Conservation (phyloP, 2,113 vertebrate genomes). For the Psephotus haematonotus region DNA sequence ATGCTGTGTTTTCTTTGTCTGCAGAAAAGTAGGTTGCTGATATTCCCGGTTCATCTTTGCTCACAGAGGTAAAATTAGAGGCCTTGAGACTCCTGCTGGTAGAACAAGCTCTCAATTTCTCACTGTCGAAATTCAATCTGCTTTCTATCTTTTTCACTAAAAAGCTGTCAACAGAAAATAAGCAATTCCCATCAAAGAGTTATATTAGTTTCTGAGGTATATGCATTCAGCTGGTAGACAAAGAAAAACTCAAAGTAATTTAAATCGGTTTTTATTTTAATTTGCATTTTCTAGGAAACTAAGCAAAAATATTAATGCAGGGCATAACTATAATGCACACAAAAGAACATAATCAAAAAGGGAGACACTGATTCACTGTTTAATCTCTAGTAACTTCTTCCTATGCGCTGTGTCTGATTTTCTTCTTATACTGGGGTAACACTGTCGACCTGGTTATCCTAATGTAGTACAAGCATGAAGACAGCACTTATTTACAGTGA, state of each 20-base stretch:
- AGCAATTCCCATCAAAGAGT: constrained; percentile 75
- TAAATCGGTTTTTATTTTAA: constrained; percentile 62
- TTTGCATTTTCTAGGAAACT: constrained; percentile 65
- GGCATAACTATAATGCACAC: background rate
- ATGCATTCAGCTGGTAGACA: constrained; percentile 45
- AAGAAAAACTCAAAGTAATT: constrained; percentile 61
- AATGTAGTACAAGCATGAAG: background rate
- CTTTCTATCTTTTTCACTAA: constrained; percentile 85
- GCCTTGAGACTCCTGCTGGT: constrained; percentile 78
- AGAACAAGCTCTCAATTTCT: constrained; percentile 82
- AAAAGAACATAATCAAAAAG: constrained; percentile 9
- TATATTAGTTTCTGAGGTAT: constrained; percentile 68
- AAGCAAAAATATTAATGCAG: constrained; percentile 54
- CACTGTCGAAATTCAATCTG: constrained; percentile 81
- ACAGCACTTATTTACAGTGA: background rate
- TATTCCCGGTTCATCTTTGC: constrained; percentile 75
- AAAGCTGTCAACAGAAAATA: constrained; percentile 83
- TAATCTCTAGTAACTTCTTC: background rate
- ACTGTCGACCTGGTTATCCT: background rate
- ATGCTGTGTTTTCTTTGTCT: constrained; percentile 2
- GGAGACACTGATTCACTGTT: background rate
- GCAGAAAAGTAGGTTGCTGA: constrained; percentile 70
- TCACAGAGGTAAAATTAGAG: constrained; percentile 78
- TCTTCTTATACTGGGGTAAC: background rate
- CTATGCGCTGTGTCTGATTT: background rate